These are phyloP conservation scores for Rhabdomys pumilio DNA, from an alignment of 2,797 vertebrate genomes.

Conservation along the genomic window DNA sequence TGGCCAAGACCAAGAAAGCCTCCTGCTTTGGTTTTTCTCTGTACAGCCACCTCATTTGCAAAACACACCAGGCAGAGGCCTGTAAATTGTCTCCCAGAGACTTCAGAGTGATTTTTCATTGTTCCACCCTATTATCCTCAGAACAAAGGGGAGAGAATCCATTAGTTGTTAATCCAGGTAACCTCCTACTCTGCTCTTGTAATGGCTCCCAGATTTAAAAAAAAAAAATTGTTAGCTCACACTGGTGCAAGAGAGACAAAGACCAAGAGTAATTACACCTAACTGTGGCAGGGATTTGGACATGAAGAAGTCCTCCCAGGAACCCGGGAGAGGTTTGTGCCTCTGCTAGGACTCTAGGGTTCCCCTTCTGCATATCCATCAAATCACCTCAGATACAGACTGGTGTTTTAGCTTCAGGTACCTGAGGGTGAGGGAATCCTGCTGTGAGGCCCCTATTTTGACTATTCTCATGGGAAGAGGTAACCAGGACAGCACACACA, in stretches of 20 bases:
- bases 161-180: constrained; percentile 74
- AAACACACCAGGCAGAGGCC: background rate
- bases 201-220: constrained; percentile 79
- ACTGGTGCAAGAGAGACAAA: constrained; percentile 58
- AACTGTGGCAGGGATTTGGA: constrained; percentile 42
- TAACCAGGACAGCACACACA: background rate
- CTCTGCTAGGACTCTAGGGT: background rate
- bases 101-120: constrained; percentile 59
- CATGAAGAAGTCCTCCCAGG: background rate
- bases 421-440: background rate
- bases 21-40: background rate
- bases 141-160: constrained; percentile 80
- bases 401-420: background rate
- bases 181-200: constrained; percentile 67
- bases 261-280: constrained; percentile 54
- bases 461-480: background rate
- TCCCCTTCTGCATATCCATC: background rate
- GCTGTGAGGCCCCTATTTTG: background rate
- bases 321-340: background rate
- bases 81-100: constrained; percentile 45
- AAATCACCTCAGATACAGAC: background rate
- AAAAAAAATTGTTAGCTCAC: constrained; percentile 43
- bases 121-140: constrained; percentile 75
- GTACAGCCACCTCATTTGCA: background rate
- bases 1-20: constrained; percentile 59